Percentiles rank a stretch among this genome's conserved stretches.
Evolutionary conservation across 2,888 invertebrate genomes (phyloP).

Genomic region (Hemistola chrysoprasaria): DNA sequence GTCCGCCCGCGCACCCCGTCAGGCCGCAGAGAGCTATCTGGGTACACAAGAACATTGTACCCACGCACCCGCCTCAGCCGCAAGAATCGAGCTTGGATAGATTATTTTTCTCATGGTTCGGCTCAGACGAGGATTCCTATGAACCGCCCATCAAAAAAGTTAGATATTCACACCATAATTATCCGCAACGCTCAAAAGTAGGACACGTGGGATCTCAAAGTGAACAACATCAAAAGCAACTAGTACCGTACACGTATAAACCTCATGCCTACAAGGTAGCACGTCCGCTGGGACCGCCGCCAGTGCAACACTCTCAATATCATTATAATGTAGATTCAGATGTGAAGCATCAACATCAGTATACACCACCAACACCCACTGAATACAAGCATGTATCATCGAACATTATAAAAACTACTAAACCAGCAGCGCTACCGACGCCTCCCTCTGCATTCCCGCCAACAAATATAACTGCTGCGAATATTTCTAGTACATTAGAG

Average conservation of each 20-base stretch:
- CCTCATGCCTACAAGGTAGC: constrained; percentile 29
- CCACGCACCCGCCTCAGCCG: constrained; percentile 41
- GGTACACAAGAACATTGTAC: constrained; percentile 66
- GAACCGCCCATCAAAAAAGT: constrained; percentile 41
- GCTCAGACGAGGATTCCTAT: constrained; percentile 54
- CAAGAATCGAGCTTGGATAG: constrained; percentile 58
- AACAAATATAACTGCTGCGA: constrained; percentile 40
- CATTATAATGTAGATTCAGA: constrained; percentile 45
- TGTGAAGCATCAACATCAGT: constrained; percentile 16
- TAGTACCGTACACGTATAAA: constrained; percentile 52
- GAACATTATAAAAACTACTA: constrained; percentile 54
- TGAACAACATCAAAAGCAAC: constrained; percentile 55
- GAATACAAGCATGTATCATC: constrained; percentile 50
- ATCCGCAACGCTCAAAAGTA: constrained; percentile 52
- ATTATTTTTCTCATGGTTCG: constrained; percentile 67
- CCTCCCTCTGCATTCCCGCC: constrained; percentile 29
- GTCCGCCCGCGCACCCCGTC: constrained; percentile 32
- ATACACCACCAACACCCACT: constrained; percentile 26
- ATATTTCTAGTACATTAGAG: constrained; percentile 43
- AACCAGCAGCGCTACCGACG: constrained; percentile 61
- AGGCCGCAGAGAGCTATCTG: constrained; percentile 61
- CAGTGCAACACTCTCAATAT: constrained; percentile 37
- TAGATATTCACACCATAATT: constrained; percentile 42
- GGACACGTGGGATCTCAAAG: constrained; percentile 42
- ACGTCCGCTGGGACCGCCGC: constrained; percentile 45